Conservation (phyloP, 2,888 invertebrate species). For the Cosmia pyralina region DNA sequence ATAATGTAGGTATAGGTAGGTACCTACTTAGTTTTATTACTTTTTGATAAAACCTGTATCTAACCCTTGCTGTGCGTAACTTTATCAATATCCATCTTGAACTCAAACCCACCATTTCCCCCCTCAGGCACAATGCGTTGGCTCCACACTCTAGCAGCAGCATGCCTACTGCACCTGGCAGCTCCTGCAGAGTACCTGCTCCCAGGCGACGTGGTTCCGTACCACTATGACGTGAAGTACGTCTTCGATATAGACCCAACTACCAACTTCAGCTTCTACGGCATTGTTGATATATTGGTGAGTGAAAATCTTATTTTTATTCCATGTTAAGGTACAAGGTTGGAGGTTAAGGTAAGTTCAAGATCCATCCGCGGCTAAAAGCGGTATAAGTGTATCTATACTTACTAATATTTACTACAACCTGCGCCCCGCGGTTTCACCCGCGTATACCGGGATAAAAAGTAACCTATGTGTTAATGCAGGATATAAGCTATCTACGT, state of each 20-base stretch:
- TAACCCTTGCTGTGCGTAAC: background rate
- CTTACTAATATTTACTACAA: background rate
- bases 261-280: conserved; percentile 89
- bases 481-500: too few relatives aligned
- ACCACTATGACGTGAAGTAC: conserved; percentile 86
- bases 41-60: too few relatives aligned
- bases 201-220: conserved; percentile 88
- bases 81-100: background rate
- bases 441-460: too few relatives aligned
- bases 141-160: conserved; percentile 58
- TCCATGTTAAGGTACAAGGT: background rate
- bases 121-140: conserved; percentile 67
- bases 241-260: conserved; percentile 83
- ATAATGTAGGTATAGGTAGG: too few relatives aligned
- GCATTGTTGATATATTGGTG: conserved; percentile 90
- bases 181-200: conserved; percentile 82
- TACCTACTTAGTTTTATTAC: too few relatives aligned
- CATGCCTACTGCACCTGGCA: conserved; percentile 63
- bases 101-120: background rate
- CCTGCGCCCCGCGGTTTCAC: too few relatives aligned
- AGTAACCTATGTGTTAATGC: too few relatives aligned
- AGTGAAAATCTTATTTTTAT: conserved; percentile 63
- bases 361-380: background rate
- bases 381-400: too few relatives aligned
- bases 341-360: background rate